These are phyloP conservation scores for Plutella xylostella DNA, from an alignment of 2,888 invertebrate species.

Conservation along the genomic window DNA sequence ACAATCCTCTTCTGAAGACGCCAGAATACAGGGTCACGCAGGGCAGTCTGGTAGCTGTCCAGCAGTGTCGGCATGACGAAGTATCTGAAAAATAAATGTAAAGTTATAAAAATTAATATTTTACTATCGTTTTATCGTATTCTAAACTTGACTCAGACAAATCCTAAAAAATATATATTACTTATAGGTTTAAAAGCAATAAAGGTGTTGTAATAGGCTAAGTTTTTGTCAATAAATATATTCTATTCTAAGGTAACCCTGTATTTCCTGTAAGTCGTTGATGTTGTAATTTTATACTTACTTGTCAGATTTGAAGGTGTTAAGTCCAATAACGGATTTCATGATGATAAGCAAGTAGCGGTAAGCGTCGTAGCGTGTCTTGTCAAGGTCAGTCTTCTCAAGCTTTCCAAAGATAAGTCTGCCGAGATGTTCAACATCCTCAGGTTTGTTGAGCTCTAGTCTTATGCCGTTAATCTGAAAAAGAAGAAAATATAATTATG, in stretches of 20 bases:
- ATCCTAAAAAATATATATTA: not conserved
- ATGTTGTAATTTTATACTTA: too few relatives aligned
- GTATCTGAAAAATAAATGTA: slow-evolving; percentile 39
- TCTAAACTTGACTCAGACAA: not conserved
- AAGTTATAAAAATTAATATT: too few relatives aligned
- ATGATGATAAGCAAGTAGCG: slow-evolving; percentile 70
- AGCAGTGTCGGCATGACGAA: slow-evolving; percentile 69
- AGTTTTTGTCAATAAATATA: too few relatives aligned
- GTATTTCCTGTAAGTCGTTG: too few relatives aligned
- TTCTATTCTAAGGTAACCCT: too few relatives aligned
- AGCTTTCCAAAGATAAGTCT: slow-evolving; percentile 59
- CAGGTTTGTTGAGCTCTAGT: slow-evolving; percentile 41
- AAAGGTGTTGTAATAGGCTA: too few relatives aligned
- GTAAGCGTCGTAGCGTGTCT: slow-evolving; percentile 56
- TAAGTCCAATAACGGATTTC: slow-evolving; percentile 55
- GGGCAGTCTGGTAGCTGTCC: slow-evolving; percentile 73
- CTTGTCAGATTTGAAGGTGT: slow-evolving; percentile 42
- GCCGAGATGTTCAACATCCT: slow-evolving; percentile 68
- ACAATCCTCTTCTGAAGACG: slow-evolving; percentile 73
- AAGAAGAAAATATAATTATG: too few relatives aligned
- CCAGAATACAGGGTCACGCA: slow-evolving; percentile 81
- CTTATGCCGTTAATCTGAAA: slow-evolving; percentile 45
- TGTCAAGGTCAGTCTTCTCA: slow-evolving; percentile 33
- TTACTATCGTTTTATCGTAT: not conserved
- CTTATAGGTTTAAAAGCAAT: too few relatives aligned